A percentile compares a stretch with the other conserved stretches of the same genome.
These are phyloP conservation scores for Pandemis cinnamomeana DNA, from an alignment of 2,888 invertebrate genomes.

Conservation along the genomic window DNA sequence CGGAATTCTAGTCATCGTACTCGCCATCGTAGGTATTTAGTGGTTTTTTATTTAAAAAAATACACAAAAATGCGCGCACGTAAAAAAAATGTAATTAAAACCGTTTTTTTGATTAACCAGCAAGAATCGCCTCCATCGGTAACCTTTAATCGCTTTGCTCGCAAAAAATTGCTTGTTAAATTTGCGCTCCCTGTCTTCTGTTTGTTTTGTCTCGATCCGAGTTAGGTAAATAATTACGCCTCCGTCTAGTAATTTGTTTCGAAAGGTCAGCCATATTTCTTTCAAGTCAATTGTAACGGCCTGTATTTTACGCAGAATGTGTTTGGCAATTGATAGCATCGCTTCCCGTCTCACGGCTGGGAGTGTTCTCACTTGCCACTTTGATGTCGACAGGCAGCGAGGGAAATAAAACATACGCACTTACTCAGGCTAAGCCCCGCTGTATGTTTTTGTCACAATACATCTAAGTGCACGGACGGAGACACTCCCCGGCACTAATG, in stretches of 20 bases:
- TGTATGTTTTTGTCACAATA: conserved; percentile 19
- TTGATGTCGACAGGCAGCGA: background rate
- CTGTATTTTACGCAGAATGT: conserved; percentile 37
- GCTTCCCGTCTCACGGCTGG: background rate
- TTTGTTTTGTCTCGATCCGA: conserved; percentile 29
- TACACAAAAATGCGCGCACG: background rate
- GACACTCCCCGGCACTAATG: conserved; percentile 21
- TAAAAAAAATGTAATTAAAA: background rate
- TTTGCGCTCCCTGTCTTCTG: conserved; percentile 6
- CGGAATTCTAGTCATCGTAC: too few relatives aligned
- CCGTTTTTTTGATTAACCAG: background rate
- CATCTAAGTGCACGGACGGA: conserved; percentile 19
- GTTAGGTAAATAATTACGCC: conserved; percentile 42
- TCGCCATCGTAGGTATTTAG: background rate
- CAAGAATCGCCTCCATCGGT: conserved; percentile 13
- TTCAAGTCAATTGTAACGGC: conserved; percentile 38
- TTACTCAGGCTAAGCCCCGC: conserved; percentile 13
- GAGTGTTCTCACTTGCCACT: background rate
- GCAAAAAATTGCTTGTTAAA: background rate
- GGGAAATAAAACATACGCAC: conserved; percentile 14
- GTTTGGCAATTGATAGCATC: conserved; percentile 26
- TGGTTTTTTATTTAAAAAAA: background rate
- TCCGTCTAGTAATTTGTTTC: conserved; percentile 43
- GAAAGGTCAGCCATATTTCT: conserved; percentile 45
- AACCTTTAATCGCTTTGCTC: conserved; percentile 3